Base-by-base conservation (phyloP, 1,140 invertebrate genomes). In the Sarcophaga bullata region DNA sequence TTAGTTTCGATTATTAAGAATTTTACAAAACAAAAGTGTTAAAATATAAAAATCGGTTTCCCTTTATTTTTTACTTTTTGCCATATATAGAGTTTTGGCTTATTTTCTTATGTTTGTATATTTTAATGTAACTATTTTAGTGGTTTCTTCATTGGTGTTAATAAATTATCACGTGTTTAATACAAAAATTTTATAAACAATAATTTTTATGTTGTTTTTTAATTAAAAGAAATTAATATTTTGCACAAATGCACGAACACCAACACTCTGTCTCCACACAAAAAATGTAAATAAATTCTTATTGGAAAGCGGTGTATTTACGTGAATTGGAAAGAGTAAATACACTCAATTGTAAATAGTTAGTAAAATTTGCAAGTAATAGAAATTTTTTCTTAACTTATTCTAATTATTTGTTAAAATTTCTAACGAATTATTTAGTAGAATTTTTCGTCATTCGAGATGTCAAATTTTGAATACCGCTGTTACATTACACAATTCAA, bases 201-300 rank as follows among this genome's bases (percentile, higher is more conserved):
- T 11, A 25, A 19, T 52, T 50, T n/a, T 78, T 78, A 52, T 50
- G 17, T 78, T 78, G 48, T 19, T 78, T 78, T 78, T 78, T 78
- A 49, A 78, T 50, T 78, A 52, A 78, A 49, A 78, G 37, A 76
- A 78, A 50, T 50, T 73, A 50, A 50, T 78, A 50, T 78, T 78
- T 78, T 50, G 75, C 75, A 78, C 75, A 78, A 52, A 50, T 50
- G 37, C 17, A 78, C 75, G 49, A 25, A 50, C 48, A 78, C 48
- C 75, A 25, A 78, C n/a, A 78, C 75, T 78, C 75, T 19, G 75
- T 78, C 75, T 49, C 25, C 49, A 68, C n/a, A 78, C 73, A 78
- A 78, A 78, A 76, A 78, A 78, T 78, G 75, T 78, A 78, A 78
- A 78, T 78, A 78, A 78, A 49, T 78, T 78, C 75, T 78, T 78